Evolutionary conservation across 2,888 invertebrate genomes (phyloP), one percentile per base, ranked within the genome.

Genomic region (Idaea straminata): DNA sequence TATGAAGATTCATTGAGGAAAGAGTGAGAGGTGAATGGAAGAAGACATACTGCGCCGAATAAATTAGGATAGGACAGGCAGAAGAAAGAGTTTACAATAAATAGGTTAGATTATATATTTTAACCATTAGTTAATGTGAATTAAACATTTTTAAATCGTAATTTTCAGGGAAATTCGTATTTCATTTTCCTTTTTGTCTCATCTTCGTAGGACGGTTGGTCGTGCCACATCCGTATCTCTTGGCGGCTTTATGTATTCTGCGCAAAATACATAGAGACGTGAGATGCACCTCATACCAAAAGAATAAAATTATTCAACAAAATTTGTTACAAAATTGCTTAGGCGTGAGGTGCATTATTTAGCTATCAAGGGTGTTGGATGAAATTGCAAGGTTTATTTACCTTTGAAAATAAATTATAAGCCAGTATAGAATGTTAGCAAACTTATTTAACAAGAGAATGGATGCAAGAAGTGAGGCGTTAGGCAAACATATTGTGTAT

Each of bases 241-340:
- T 47, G 47, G 13, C 47, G 10, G 47, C 10, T 47, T 47, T 47
- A 47, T 47, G 47, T 47, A 47, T 47, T 47, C 47, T 13, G 13
- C 47, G 47, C 47, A 47, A 47, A 47, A 47, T 47, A 47, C 7
- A 5, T 47, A 47, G 47, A 35, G 66, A 73, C 73, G 70, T 73
- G 70, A 68, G 65, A 67, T 69, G 71, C 69, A 73, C 61, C 67
- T 64, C 57, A 35, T 67, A 66, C 64, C 61, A 62, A 68, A 68
- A 73, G 67, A 73, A 70, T 69, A 69, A 64, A 68, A 70, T 71
- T 63, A 69, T 71, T 70, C 65, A 62, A 68, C 65, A 68, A 64
- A 38, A 66, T 70, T 70, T 69, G 66, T 69, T 66, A 47, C 57
- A 66, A 66, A 73, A 72, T 71, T 64, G 64, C 65, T 13, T 65